Conservation (phyloP, 2,113 vertebrate genomes). For the Mastomys coucha region DNA sequence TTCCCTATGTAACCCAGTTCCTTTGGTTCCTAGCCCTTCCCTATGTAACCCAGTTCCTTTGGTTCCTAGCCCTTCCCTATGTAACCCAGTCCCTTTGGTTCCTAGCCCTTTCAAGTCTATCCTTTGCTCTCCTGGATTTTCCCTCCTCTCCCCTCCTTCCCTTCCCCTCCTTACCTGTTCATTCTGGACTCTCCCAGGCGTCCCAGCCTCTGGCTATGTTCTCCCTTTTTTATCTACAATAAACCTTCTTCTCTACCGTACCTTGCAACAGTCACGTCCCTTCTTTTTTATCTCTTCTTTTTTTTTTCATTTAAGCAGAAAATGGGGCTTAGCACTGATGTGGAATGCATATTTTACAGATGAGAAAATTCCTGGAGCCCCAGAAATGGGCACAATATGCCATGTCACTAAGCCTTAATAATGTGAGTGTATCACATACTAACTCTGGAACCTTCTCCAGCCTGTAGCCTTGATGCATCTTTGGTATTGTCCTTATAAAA, state of each 20-base stretch:
- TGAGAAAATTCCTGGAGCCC: background rate
- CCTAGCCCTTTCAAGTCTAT: background rate
- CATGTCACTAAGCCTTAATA: background rate
- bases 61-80: background rate
- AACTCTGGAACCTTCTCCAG: background rate
- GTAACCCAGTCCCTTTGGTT: background rate
- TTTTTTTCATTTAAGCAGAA: background rate
- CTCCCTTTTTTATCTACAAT: background rate
- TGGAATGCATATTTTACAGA: background rate
- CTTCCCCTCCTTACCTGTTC: background rate
- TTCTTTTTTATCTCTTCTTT: background rate
- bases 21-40: background rate
- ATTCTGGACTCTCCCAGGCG: background rate
- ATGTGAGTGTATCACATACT: background rate
- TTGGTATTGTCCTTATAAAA: background rate
- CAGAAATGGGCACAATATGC: background rate
- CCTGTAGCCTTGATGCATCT: background rate
- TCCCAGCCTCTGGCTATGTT: background rate
- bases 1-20: background rate
- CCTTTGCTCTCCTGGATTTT: background rate
- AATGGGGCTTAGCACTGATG: background rate
- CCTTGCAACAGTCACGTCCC: background rate
- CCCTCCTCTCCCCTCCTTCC: background rate
- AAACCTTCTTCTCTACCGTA: background rate
- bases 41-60: background rate